Base-by-base conservation (phyloP, 1,140 invertebrate species). In the Hyphantria cunea region DNA sequence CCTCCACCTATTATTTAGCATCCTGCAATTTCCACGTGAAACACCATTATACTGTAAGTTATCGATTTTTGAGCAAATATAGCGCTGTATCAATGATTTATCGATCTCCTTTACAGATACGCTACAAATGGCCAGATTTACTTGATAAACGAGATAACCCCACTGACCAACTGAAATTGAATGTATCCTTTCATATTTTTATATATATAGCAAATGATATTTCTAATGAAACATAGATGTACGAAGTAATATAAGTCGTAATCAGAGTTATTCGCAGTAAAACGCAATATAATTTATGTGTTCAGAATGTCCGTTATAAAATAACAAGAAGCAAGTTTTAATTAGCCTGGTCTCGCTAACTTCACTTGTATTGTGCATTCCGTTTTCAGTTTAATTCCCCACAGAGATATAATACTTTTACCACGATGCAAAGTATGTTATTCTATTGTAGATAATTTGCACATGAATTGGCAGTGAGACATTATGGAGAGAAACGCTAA, bases 271-370 rank as follows among this genome's bases (percentile, higher is more conserved):
- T 25, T 25, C 47, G 47, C 47, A 49, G 25, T 49, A 49, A 8
- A 11, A 39, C 33, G 15, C 34, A 13, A 52, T 11, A 34, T 52
- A 39, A 52, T 52, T 52, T 39, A 52, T 51, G 49, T 52, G 12
- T 5, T 14, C 50, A 52, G 50, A 52, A 52, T 52, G 11, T 39
- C 50, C 50, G 33, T 41, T 52, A 39, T n/a, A 52, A 52, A 52
- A 52, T 37, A 52, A 52, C 50, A 15, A 11, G 14, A 52, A 3
- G 14, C 34, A 14, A 52, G 50, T 9, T 52, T 52, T 52, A 52
- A 52, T 52, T 52, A 52, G 39, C 17, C 17, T 25, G 39, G 39
- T 33, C 39, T 34, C 13, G 37, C 13, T 15, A 9, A 14, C 49
- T 14, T 39, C 12, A 33, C 37, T 52, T 52, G 37, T 52, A 52